Base-by-base conservation (phyloP, 2,113 vertebrate species). In the Tringa solitaria region DNA sequence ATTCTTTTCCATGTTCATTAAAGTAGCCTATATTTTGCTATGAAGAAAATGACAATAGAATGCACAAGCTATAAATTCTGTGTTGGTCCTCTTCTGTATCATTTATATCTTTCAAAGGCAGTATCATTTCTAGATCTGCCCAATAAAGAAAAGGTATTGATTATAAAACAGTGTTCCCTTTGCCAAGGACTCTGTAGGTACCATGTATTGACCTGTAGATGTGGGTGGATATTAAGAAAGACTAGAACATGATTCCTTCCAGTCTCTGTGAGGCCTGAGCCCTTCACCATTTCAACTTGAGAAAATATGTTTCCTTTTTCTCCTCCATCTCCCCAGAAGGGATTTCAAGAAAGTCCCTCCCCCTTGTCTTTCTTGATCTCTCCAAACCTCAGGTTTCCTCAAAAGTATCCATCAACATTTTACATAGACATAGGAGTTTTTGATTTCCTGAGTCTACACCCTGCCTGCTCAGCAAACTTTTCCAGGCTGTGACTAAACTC, bases 1-100 rank as follows among this genome's bases (percentile, higher is more conserved):
- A n/a, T 45, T 39, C 11, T 74, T 67, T 67, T 37, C 1, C 18
- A 56, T 32, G 54, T 64, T 73, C 21, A 35, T 41, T 59, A 32
- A 70, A 30, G 10, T 27, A 75, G 6, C 16, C 20, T 75, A 23
- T 48, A 21, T 57, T 80, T 89, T 87, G 15, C 28, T 26, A 6
- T 21, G 3, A 48, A 86, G 61, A 80, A 72, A 53, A 37, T 22
- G 10, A 14, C 17, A 56, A 28, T 14, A 23, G 15, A 78, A 65
- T 33, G 23, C 9, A 48, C 0, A 0, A 69, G 4, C 30, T 3
- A 1, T 61, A 61, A 41, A 4, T 65, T 39, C 18, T 82, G 63
- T 57, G 4, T 74, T 74, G 12, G 57, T 87, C 8, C 43, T 12
- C 10, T 56, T 64, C 48, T 64, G 9, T 45, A 16, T 24, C 39